Evolutionary conservation across 1,140 invertebrate species (phyloP), one percentile per base, ranked within the genome.

Genomic region (Conopomorpha cramerella): DNA sequence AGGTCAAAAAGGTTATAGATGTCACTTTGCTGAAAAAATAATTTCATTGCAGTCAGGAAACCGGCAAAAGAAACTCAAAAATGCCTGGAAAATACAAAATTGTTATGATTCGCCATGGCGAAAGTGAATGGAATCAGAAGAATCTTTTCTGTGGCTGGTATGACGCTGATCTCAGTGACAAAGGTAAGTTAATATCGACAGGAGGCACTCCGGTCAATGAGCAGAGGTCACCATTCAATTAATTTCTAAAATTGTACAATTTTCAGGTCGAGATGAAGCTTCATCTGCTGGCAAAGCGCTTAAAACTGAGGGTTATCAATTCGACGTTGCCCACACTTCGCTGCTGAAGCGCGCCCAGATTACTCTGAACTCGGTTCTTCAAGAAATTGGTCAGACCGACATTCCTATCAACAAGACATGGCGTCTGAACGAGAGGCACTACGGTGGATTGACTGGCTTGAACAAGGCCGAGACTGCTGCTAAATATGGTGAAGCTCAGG

Each of bases 121-220:
- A 97, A 74, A 96, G 93, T 54, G 92, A 94, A 73, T 98, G 93
- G 92, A 97, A 97, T 70, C 84, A 94, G 55, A 87, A 93, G 51
- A 97, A 96, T 78, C 78, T 91, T 17, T 98, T 96, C 61, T 96
- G 93, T 59, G 95, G 95, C 2, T 97, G 95, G 94, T 93, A 80
- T 51, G 91, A 95, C 59, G 89, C 91, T 30, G 81, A 88, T 65
- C 82, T 95, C 16, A 92, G 89, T 43, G 87, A 90, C 41, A 91
- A 92, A 81, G 92, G 91, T 91, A 46, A 57, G n/a, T n/a, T n/a
- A n/a, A n/a, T n/a, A n/a, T n/a, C n/a, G n/a, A n/a, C n/a, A n/a
- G n/a, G n/a, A n/a, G n/a, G n/a, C n/a, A n/a, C n/a, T n/a, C n/a
- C n/a, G n/a, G n/a, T n/a, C n/a, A n/a, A n/a, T n/a, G n/a, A n/a